phyloP scores from a whole-genome alignment of 1,140 invertebrate genomes.

The Hyles euphorbiae region DNA sequence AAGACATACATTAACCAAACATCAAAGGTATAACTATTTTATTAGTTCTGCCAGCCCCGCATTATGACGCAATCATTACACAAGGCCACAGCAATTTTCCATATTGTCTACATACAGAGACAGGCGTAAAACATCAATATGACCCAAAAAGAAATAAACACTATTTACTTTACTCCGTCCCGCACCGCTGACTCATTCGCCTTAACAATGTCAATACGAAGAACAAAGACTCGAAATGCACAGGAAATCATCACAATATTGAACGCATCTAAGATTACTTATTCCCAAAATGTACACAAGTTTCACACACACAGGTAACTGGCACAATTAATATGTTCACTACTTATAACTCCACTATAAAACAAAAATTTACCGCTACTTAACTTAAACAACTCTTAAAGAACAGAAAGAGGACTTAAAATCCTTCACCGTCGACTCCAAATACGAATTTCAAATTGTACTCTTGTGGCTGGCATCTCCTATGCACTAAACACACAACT shows the following conservation, averaged over 20 bases:
- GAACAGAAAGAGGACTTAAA: slow-evolving; percentile 64
- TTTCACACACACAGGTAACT: slow-evolving; percentile 30
- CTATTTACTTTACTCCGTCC: slow-evolving; percentile 15
- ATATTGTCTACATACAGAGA: too few relatives aligned
- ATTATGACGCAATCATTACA: too few relatives aligned
- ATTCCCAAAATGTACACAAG: slow-evolving; percentile 5
- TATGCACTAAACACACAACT: slow-evolving; percentile 24
- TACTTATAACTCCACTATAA: slow-evolving; percentile 53
- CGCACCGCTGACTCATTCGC: slow-evolving; percentile 14
- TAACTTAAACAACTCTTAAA: slow-evolving; percentile 58
- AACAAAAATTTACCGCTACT: slow-evolving; percentile 67
- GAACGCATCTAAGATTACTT: neutral
- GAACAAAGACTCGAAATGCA: slow-evolving; percentile 4
- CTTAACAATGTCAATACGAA: slow-evolving; percentile 18
- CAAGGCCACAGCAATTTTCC: too few relatives aligned
- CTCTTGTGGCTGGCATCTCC: slow-evolving; percentile 43
- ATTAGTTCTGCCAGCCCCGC: too few relatives aligned
- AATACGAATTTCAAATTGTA: slow-evolving; percentile 71
- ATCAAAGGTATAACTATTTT: too few relatives aligned
- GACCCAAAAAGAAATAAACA: slow-evolving; percentile 4
- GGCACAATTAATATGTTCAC: slow-evolving; percentile 57
- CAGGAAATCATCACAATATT: slow-evolving; percentile 2
- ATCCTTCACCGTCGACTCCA: slow-evolving; percentile 64
- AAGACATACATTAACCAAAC: too few relatives aligned
- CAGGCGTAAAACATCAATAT: neutral